A percentile compares a stretch with the other conserved stretches of the same genome.
phyloP scores from a whole-genome alignment of 2,888 invertebrate genomes.

The Augochlorella aurata region DNA sequence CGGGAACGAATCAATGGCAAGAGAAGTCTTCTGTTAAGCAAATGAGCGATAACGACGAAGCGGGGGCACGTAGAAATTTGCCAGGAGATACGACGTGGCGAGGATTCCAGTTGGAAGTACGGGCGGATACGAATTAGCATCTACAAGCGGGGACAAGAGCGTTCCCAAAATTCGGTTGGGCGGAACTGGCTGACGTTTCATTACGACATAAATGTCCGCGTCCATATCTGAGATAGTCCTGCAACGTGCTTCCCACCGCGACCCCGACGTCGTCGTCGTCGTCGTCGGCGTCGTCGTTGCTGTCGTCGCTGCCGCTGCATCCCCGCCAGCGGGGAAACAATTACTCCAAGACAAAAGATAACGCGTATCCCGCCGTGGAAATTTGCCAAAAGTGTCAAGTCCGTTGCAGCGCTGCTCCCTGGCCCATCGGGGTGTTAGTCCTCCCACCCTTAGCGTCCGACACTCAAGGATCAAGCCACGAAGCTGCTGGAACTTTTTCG shows the following conservation, averaged over 20 bases:
- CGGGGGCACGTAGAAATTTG: constrained; percentile 28
- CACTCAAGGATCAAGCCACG: constrained; percentile 9
- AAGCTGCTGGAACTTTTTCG: constrained; percentile 36
- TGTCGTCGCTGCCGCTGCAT: constrained; percentile 33
- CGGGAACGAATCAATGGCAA: constrained; percentile 17
- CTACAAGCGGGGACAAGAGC: constrained; percentile 42
- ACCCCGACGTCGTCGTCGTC: constrained; percentile 2
- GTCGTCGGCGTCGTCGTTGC: not conserved
- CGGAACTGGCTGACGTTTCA: constrained; percentile 61
- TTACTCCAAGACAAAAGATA: constrained; percentile 76
- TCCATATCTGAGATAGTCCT: constrained; percentile 61
- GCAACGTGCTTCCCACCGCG: constrained; percentile 29
- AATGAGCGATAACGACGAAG: constrained; percentile 34
- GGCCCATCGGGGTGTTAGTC: constrained; percentile 42
- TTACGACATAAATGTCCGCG: constrained; percentile 65
- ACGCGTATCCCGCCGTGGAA: constrained; percentile 70
- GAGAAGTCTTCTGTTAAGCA: constrained; percentile 9
- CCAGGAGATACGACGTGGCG: constrained; percentile 16
- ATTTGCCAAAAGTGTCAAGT: constrained; percentile 75
- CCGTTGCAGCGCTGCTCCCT: constrained; percentile 23
- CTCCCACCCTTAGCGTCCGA: constrained; percentile 24
- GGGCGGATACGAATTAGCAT: constrained; percentile 55
- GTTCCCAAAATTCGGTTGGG: constrained; percentile 50
- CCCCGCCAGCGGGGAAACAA: constrained; percentile 71
- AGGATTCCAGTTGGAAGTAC: constrained; percentile 50